Base-by-base conservation (phyloP, 1,140 invertebrate genomes). In the Carcinoscorpius rotundicauda region DNA sequence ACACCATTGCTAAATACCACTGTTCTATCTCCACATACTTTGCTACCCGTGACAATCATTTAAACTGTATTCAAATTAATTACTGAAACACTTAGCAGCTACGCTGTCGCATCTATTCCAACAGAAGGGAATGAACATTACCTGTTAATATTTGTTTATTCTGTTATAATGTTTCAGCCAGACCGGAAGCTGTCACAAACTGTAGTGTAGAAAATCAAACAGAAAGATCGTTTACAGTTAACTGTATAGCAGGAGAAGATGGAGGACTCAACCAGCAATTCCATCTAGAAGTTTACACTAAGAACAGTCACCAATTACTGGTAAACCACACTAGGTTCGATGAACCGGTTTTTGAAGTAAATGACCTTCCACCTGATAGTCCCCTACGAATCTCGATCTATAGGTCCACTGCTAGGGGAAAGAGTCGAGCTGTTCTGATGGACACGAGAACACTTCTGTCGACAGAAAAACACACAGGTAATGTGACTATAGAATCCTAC, bases 121-220 rank as follows among this genome's bases (percentile, higher is more conserved):
- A 29, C 29, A 29, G 2, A 29, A 29, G 29, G 29, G 29, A 29
- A 29, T 29, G 29, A 29, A 29, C 29, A 29, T 29, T 29, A 29
- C 29, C 0, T 29, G 29, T 29, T 29, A 29, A 29, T 29, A 29
- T 29, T 29, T 29, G 29, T 29, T 29, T 29, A 29, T 29, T 29
- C 29, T 29, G 29, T 29, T 29, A 29, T 29, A 29, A 29, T 29
- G 29, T 29, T 29, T 29, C 29, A 29, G 29, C 29, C 29, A 29
- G 29, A 29, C 91, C 91, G 4, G 86, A 86, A 68, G 81, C 89
- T 4, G 78, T 91, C 60, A 83, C 84, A 48, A 93, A 93, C 76
- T 94, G 91, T 77, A 89, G 89, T 0, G 83, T 93, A 9, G 82
- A 86, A 62, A 93, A 93, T 76, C 89, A 91, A 74, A 92, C 88